Evolutionary conservation across 2,113 vertebrate genomes (phyloP).

Genomic region (Progne subis): DNA sequence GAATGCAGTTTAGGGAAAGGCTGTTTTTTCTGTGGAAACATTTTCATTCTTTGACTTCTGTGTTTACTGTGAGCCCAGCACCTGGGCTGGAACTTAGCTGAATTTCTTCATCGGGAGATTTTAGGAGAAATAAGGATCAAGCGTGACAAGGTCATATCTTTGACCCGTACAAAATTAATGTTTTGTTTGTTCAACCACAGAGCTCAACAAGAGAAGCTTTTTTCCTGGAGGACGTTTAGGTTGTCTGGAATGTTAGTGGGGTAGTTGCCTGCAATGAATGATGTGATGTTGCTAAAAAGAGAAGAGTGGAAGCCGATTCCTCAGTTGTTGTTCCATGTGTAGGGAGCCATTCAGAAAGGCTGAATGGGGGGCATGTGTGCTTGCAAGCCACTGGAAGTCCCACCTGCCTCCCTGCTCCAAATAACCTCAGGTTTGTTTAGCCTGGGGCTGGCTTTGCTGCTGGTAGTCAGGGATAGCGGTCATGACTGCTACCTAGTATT

Average conservation of each 20-base stretch:
- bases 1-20: not conserved
- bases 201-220: not conserved
- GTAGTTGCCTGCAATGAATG: not conserved
- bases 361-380: not conserved
- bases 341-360: constrained; percentile 54
- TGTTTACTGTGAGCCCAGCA: not conserved
- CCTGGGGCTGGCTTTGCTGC: not conserved
- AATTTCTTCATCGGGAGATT: not conserved
- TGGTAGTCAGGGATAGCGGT: not conserved
- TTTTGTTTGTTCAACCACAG: not conserved
- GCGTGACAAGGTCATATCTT: not conserved
- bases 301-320: not conserved
- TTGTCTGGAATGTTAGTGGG: not conserved
- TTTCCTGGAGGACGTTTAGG: not conserved
- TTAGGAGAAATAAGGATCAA: not conserved
- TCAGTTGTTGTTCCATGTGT: constrained; percentile 8
- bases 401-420: constrained; percentile 59
- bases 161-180: not conserved
- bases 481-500: not conserved
- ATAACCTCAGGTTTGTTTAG: constrained; percentile 15
- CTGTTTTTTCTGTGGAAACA: not conserved
- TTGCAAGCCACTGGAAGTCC: constrained; percentile 10
- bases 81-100: not conserved
- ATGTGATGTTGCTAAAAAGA: not conserved
- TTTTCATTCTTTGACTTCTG: not conserved